phyloP scores from a whole-genome alignment of 2,797 vertebrate genomes.

The Macrochelys suwanniensis region DNA sequence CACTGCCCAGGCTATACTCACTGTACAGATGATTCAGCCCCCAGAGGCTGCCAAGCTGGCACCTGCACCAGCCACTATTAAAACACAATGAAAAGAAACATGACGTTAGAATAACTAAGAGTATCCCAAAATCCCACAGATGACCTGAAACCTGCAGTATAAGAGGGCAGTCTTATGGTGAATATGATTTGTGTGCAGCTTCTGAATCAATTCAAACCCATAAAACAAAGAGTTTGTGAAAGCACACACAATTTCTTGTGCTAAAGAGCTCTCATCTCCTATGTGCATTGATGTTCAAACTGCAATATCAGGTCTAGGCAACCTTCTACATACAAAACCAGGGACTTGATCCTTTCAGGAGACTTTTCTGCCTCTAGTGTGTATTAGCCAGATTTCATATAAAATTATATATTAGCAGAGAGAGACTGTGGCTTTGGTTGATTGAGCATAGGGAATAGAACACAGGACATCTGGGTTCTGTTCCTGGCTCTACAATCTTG shows the following conservation, averaged over 20 bases:
- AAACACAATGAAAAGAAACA: background rate
- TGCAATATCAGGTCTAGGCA: background rate
- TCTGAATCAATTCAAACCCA: background rate
- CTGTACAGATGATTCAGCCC: background rate
- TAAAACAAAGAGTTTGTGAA: background rate
- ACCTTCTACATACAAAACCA: background rate
- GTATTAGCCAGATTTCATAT: accelerated
- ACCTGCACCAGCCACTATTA: background rate
- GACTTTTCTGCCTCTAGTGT: background rate
- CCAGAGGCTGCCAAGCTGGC: too few relatives aligned
- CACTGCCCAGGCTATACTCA: too few relatives aligned
- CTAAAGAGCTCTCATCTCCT: background rate
- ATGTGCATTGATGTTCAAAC: too few relatives aligned
- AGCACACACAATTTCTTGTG: background rate
- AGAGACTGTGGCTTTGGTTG: background rate
- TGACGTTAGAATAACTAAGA: background rate
- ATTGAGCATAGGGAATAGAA: accelerated
- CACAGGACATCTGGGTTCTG: accelerated
- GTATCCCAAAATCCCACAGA: background rate
- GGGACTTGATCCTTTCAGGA: background rate
- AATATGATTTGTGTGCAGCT: background rate
- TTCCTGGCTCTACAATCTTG: background rate
- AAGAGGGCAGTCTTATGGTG: background rate
- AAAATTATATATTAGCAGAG: background rate
- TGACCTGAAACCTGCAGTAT: background rate